A percentile compares a stretch with the other conserved stretches of the same genome.
Evolutionary conservation across 30 jellyfish, hydroid and myxozoan species (phyloP).

Genomic region (Cassiopea xamachana): DNA sequence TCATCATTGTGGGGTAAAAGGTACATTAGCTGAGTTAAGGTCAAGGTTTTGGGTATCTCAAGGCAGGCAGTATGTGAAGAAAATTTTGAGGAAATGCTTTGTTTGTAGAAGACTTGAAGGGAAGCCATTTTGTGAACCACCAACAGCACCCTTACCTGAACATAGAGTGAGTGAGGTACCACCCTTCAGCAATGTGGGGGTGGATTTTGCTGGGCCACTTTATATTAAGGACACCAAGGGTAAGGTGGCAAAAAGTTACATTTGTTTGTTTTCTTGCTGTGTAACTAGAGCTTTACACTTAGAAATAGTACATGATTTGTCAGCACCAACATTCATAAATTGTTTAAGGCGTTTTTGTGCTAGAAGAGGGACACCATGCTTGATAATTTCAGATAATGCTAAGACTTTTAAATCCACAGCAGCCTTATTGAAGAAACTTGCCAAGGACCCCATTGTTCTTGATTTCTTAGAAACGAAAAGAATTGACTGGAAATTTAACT

Average conservation of each 20-base stretch:
- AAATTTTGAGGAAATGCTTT: neutral
- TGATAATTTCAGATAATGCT: slow-evolving; percentile 33
- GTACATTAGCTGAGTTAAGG: too few relatives aligned
- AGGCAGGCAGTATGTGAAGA: neutral
- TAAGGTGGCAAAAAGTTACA: too few relatives aligned
- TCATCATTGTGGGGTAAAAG: too few relatives aligned
- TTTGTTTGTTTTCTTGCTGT: slow-evolving; percentile 1
- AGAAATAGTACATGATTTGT: neutral
- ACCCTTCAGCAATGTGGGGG: neutral
- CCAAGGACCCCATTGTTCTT: too few relatives aligned
- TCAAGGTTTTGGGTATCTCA: too few relatives aligned
- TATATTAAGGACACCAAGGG: too few relatives aligned
- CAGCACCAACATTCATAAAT: neutral
- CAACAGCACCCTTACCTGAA: neutral
- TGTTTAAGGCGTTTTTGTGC: slow-evolving; percentile 37
- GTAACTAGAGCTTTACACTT: slow-evolving; percentile 37
- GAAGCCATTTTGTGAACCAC: neutral
- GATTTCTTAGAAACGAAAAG: too few relatives aligned
- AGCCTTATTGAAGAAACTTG: neutral
- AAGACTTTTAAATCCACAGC: slow-evolving; percentile 47
- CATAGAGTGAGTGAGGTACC: neutral
- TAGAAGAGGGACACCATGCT: neutral
- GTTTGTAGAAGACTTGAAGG: neutral
- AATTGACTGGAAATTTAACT: too few relatives aligned
- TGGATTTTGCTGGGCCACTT: too few relatives aligned